Evolutionary conservation across 2,888 invertebrate genomes (phyloP).

Genomic region (Diarsia brunnea): DNA sequence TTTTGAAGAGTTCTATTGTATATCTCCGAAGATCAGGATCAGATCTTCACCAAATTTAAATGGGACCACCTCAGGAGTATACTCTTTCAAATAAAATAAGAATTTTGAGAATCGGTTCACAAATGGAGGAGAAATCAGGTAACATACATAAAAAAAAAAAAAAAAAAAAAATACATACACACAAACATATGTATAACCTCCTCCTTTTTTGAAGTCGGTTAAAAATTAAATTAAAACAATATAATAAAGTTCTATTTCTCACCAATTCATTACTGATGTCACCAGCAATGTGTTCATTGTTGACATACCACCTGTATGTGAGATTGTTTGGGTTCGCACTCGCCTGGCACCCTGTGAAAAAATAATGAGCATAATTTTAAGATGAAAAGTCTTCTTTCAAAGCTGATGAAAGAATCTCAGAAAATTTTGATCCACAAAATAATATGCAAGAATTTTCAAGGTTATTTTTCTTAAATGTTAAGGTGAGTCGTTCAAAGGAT

Average conservation of each 20-base stretch:
- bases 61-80: too few species aligned
- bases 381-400: neutral
- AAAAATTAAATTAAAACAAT: neutral
- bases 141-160: too few species aligned
- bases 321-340: constrained; percentile 97
- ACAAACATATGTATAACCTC: too few species aligned
- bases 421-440: neutral
- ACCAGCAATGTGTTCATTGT: constrained; percentile 95
- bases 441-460: neutral
- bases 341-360: constrained; percentile 93
- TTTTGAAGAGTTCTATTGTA: too few species aligned
- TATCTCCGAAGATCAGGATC: too few species aligned
- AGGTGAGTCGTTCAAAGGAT: constrained; percentile 17
- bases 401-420: neutral
- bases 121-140: too few species aligned
- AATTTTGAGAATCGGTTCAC: too few species aligned
- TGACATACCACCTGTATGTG: constrained; percentile 96
- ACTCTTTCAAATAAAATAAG: too few species aligned
- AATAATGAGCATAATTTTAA: constrained; percentile 25
- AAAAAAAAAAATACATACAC: too few species aligned
- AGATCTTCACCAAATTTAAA: too few species aligned
- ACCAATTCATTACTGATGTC: constrained; percentile 95
- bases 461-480: constrained; percentile 4
- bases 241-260: constrained; percentile 61
- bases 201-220: too few species aligned